Conservation (phyloP, 30 jellyfish, hydroid and myxozoan species). For the Turritopsis dohrnii region DNA sequence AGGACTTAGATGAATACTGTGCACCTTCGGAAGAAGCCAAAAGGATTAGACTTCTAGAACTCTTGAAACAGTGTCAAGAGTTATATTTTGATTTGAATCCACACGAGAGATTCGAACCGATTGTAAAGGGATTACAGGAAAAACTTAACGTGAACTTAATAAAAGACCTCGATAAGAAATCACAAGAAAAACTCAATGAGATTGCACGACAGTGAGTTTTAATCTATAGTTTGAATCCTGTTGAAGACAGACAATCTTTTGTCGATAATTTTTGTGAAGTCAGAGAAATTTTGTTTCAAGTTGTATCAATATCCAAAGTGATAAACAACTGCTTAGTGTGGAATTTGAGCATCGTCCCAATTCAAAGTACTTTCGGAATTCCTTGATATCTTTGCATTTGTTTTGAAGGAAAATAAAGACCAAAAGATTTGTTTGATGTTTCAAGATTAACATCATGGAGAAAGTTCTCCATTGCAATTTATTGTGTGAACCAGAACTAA, state of each 20-base stretch:
- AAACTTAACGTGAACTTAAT: constrained; percentile 2
- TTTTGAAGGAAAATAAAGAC: neutral
- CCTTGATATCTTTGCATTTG: neutral
- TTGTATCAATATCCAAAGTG: no score
- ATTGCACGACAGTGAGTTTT: neutral
- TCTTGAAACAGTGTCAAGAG: constrained; percentile 14
- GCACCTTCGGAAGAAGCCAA: constrained; percentile 19
- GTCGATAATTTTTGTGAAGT: no score
- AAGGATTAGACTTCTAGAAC: neutral
- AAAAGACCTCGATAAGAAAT: neutral
- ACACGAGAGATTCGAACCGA: neutral
- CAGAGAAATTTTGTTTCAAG: no score
- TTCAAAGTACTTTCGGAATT: neutral
- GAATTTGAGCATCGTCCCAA: no score
- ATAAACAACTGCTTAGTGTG: no score
- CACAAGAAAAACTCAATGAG: constrained; percentile 5
- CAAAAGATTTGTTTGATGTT: neutral
- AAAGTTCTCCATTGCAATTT: no score
- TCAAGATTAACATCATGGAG: neutral
- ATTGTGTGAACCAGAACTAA: neutral
- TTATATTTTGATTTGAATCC: constrained; percentile 16
- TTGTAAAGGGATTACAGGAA: neutral
- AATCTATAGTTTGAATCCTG: neutral
- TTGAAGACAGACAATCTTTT: no score
- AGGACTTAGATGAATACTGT: constrained; percentile 10